These are phyloP conservation scores for Leptodactylus fallax DNA, from an alignment of 2,797 vertebrate species.

Conservation along the genomic window DNA sequence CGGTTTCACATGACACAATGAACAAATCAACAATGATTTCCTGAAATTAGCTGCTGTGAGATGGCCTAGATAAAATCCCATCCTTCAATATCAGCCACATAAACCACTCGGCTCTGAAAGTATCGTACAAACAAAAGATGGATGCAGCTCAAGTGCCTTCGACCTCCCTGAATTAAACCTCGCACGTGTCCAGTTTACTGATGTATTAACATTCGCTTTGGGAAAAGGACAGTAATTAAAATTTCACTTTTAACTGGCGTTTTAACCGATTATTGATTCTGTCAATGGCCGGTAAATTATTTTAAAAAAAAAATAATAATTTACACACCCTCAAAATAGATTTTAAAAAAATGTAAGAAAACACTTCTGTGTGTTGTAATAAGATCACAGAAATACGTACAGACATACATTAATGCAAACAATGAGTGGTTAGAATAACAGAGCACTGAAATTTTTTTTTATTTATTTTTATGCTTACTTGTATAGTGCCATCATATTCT, in stretches of 20 bases:
- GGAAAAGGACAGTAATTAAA: neutral
- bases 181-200: neutral
- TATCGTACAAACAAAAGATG: neutral
- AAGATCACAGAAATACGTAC: too few relatives aligned
- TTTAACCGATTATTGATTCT: too few relatives aligned
- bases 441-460: too few relatives aligned
- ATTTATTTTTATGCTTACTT: too few relatives aligned
- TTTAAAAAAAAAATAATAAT: too few relatives aligned
- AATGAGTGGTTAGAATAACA: too few relatives aligned
- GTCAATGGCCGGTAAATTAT: too few relatives aligned
- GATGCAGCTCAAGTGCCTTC: neutral
- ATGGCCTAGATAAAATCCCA: constrained; percentile 44
- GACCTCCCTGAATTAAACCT: neutral
- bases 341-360: too few relatives aligned
- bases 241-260: neutral
- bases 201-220: neutral
- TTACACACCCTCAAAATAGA: too few relatives aligned
- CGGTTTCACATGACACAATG: constrained; percentile 20
- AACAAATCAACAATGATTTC: constrained; percentile 52
- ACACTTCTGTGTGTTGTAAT: too few relatives aligned
- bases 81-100: constrained; percentile 29
- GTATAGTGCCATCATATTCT: too few relatives aligned
- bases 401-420: too few relatives aligned
- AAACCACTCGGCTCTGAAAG: constrained; percentile 12
- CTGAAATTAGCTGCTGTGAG: constrained; percentile 42